A percentile compares a stretch with the other conserved stretches of the same genome.
Conservation (phyloP, 2,888 invertebrate genomes). For the Nephrotoma flavescens region DNA sequence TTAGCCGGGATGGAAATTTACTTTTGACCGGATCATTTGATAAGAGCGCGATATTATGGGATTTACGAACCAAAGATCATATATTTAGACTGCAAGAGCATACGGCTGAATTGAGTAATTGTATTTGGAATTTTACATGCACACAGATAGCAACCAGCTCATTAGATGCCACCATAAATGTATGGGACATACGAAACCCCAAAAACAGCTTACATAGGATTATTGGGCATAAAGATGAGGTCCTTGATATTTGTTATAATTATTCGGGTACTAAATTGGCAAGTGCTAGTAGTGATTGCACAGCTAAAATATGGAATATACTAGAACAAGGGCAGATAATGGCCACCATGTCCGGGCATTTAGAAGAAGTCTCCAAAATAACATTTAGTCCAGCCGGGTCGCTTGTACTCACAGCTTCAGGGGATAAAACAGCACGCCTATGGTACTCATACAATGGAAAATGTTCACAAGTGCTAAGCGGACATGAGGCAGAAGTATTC, state of each 20-base stretch:
- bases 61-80: conserved; percentile 47
- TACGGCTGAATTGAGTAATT: conserved; percentile 50
- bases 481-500: conserved; percentile 67
- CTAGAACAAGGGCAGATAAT: conserved; percentile 38
- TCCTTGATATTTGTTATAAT: conserved; percentile 63
- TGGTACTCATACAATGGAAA: conserved; percentile 50
- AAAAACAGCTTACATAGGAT: conserved; percentile 41
- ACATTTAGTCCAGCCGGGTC: conserved; percentile 69
- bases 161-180: conserved; percentile 50
- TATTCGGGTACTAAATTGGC: conserved; percentile 55
- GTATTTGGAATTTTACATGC: conserved; percentile 52
- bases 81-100: conserved; percentile 35
- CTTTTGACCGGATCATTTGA: conserved; percentile 71
- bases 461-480: conserved; percentile 57
- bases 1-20: conserved; percentile 50
- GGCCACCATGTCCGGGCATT: conserved; percentile 47
- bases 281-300: conserved; percentile 60
- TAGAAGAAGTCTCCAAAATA: conserved; percentile 56
- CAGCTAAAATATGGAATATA: conserved; percentile 55
- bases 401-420: conserved; percentile 57
- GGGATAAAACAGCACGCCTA: conserved; percentile 56
- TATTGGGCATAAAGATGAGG: conserved; percentile 48
- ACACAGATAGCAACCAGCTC: conserved; percentile 53
- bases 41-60: conserved; percentile 60
- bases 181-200: conserved; percentile 51